Base-by-base conservation (phyloP, 1,140 invertebrate genomes). In the Drosophila sucinea region DNA sequence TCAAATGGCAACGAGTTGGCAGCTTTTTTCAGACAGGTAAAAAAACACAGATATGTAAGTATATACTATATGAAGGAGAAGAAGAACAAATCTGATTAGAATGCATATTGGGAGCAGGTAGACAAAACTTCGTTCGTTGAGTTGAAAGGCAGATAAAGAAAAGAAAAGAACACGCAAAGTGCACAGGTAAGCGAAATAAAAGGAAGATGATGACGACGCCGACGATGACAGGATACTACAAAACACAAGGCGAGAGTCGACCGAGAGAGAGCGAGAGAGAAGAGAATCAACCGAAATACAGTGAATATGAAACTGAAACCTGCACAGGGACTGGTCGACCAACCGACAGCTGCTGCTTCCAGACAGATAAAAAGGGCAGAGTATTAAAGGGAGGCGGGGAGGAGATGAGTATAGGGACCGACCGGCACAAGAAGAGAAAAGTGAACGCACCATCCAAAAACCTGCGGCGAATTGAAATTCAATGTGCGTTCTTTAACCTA, bases 31-130 rank as follows among this genome's bases (percentile, higher is more conserved):
- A 68, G 72, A 64, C 70, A 55, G 64, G 56, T 58, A 35, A 58
- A 4, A 11, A 35, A 35, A 55, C 10, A 41, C 11, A n/a, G 4
- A 41, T 3, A 41, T 8, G n/a, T 17, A 51, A 25, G 0, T 47
- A 25, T 51, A 51, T 51, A 51, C 10, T 6, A 51, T 51, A n/a
- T 51, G 23, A 40, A 65, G 72, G 70, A 72, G 68, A 5, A 55
- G 47, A 27, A 55, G 47, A 27, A 60, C n/a, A 87, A 87, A 87
- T 86, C 83, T 83, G 82, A 86, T 86, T 87, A 87, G 84, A 87
- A 87, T 83, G 81, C 79, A 70, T 60, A 75, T 55, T 47, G 56
- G 35, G 23, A 38, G 38, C 79, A 89, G 83, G 84, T 89, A 86
- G 77, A 83, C 23, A 77, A 25, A 67, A 79, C 65, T 78, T 74